These are phyloP conservation scores for Illadopsis cleaveri DNA, from an alignment of 2,113 vertebrate species.

Conservation along the genomic window DNA sequence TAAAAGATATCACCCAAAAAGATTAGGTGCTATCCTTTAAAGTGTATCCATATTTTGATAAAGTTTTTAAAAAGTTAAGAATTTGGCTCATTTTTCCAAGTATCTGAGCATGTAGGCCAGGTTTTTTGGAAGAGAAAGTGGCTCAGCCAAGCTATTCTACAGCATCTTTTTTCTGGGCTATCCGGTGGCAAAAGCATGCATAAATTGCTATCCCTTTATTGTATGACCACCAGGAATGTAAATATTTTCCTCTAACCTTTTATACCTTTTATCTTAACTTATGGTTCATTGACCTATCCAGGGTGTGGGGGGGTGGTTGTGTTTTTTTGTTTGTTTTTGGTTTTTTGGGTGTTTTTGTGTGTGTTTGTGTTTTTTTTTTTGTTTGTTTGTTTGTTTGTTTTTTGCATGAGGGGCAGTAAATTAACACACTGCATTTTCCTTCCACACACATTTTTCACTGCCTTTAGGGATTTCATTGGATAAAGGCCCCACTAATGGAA, in stretches of 20 bases:
- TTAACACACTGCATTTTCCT: conserved; percentile 31
- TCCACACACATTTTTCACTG: conserved; percentile 47
- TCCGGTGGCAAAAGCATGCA: background rate
- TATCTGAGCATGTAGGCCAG: background rate
- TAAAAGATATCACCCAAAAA: background rate
- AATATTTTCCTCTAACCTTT: conserved; percentile 5
- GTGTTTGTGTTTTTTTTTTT: background rate
- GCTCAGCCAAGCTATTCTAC: background rate
- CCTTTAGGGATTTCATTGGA: conserved; percentile 63
- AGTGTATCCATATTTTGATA: background rate
- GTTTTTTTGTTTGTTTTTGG: background rate
- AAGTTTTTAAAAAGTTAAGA: background rate
- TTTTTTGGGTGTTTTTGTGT: too few species aligned
- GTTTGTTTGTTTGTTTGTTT: background rate
- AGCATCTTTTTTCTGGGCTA: background rate
- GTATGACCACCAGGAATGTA: background rate
- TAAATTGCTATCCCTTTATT: background rate
- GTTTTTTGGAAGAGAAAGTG: background rate
- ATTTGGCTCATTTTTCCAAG: background rate
- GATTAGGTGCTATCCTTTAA: background rate
- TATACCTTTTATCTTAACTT: conserved; percentile 61
- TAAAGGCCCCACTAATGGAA: conserved; percentile 71
- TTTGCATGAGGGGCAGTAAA: background rate
- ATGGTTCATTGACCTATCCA: background rate
- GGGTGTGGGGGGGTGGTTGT: background rate